These are phyloP conservation scores for Drosophila recens DNA, from an alignment of 2,888 invertebrate species.

Conservation along the genomic window DNA sequence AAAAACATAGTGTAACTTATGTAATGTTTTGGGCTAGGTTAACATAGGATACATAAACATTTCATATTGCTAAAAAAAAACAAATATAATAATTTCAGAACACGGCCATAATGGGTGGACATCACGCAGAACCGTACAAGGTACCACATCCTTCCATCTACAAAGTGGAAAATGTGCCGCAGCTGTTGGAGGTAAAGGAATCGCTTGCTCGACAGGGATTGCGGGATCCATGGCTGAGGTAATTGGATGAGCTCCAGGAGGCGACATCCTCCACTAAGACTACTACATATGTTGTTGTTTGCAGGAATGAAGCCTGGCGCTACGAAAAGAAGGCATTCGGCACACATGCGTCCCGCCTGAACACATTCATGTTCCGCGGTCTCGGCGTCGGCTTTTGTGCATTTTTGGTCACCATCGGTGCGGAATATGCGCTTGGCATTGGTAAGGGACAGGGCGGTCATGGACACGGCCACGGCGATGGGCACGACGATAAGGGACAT, in stretches of 20 bases:
- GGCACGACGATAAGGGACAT: slow-evolving; percentile 59
- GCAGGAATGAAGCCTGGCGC: slow-evolving; percentile 94
- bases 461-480: slow-evolving; percentile 75
- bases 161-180: slow-evolving; percentile 89
- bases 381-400: slow-evolving; percentile 88
- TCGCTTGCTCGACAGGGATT: slow-evolving; percentile 90
- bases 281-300: background rate
- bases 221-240: slow-evolving; percentile 95
- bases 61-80: background rate
- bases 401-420: slow-evolving; percentile 87
- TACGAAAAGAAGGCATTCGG: slow-evolving; percentile 88
- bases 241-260: slow-evolving; percentile 17
- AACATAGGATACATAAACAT: slow-evolving; percentile 28
- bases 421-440: slow-evolving; percentile 84
- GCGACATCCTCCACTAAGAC: background rate
- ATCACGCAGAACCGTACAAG: slow-evolving; percentile 87
- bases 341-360: slow-evolving; percentile 85
- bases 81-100: slow-evolving; percentile 9
- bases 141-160: slow-evolving; percentile 91
- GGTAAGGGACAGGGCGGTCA: slow-evolving; percentile 85
- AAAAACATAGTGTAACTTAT: slow-evolving; percentile 54
- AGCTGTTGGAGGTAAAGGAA: slow-evolving; percentile 88
- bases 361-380: slow-evolving; percentile 88
- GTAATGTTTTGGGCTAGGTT: slow-evolving; percentile 59
- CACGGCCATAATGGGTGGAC: slow-evolving; percentile 86